phyloP scores from a whole-genome alignment of 2,113 vertebrate genomes.

The Trinectes maculatus region DNA sequence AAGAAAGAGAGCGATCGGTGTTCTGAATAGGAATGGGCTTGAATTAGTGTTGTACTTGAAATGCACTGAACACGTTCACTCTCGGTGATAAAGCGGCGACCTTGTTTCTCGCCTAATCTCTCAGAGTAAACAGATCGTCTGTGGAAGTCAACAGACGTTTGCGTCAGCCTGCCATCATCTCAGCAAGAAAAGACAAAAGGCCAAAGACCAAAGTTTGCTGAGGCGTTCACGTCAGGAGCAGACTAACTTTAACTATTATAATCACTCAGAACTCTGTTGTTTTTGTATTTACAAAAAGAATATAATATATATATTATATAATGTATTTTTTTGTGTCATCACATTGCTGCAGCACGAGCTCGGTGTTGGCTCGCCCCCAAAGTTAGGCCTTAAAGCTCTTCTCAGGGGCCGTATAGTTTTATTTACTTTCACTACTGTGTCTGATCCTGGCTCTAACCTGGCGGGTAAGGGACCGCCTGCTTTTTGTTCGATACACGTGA shows the following conservation, averaged over 20 bases:
- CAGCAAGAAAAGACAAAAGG: too few species aligned
- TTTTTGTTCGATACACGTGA: slow-evolving; percentile 49
- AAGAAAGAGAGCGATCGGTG: not conserved
- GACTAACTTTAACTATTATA: too few species aligned
- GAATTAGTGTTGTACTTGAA: not conserved
- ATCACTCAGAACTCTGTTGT: too few species aligned
- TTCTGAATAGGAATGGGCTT: not conserved
- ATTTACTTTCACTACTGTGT: slow-evolving; percentile 52
- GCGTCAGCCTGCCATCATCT: too few species aligned
- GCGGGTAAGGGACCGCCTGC: slow-evolving; percentile 65
- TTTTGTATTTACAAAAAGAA: too few species aligned
- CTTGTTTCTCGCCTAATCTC: slow-evolving; percentile 28
- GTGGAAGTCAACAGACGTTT: slow-evolving; percentile 3
- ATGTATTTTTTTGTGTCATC: too few species aligned
- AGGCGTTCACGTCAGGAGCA: too few species aligned
- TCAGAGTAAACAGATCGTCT: slow-evolving; percentile 28
- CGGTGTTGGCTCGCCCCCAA: slow-evolving; percentile 8
- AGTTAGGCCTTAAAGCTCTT: slow-evolving; percentile 33
- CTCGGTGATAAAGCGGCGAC: not conserved
- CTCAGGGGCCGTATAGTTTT: slow-evolving; percentile 40
- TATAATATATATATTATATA: too few species aligned
- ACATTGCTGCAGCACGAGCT: slow-evolving; percentile 5
- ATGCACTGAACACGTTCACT: slow-evolving; percentile 6
- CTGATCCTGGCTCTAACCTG: slow-evolving; percentile 49
- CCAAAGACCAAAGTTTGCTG: too few species aligned